These are phyloP conservation scores for Platichthys stellatus DNA, from an alignment of 2,113 vertebrate genomes.

Conservation along the genomic window DNA sequence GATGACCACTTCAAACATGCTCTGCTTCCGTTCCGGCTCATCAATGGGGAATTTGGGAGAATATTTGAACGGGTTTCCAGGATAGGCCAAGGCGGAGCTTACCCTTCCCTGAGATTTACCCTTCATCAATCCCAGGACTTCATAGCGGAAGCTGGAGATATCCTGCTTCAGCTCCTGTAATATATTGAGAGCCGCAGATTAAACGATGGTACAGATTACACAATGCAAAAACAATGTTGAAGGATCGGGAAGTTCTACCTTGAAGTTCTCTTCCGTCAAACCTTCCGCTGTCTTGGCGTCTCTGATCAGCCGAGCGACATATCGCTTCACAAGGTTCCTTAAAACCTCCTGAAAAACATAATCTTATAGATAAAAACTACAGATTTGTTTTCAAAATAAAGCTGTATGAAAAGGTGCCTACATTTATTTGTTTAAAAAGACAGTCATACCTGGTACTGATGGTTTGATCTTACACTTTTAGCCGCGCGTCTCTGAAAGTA, in stretches of 20 bases:
- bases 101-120: slow-evolving; percentile 74
- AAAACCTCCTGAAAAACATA: slow-evolving; percentile 88
- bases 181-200: slow-evolving; percentile 27
- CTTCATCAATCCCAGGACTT: slow-evolving; percentile 93
- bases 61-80: slow-evolving; percentile 82
- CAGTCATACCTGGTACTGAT: slow-evolving; percentile 93
- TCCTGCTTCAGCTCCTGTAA: slow-evolving; percentile 96
- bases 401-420: neutral
- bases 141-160: slow-evolving; percentile 98
- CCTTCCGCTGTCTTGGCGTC: slow-evolving; percentile 95
- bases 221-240: neutral
- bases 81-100: slow-evolving; percentile 78
- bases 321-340: slow-evolving; percentile 94
- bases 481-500: slow-evolving; percentile 89
- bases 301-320: slow-evolving; percentile 98
- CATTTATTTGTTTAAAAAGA: neutral
- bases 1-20: slow-evolving; percentile 82
- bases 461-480: slow-evolving; percentile 90
- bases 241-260: slow-evolving; percentile 80
- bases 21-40: slow-evolving; percentile 80
- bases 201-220: slow-evolving; percentile 5
- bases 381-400: neutral
- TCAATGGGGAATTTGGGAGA: slow-evolving; percentile 75
- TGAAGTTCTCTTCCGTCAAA: slow-evolving; percentile 97
- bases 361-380: neutral